Evolutionary conservation across 2,797 vertebrate genomes (phyloP), one percentile per base, ranked within the genome.

Genomic region (Sciurus vulgaris): DNA sequence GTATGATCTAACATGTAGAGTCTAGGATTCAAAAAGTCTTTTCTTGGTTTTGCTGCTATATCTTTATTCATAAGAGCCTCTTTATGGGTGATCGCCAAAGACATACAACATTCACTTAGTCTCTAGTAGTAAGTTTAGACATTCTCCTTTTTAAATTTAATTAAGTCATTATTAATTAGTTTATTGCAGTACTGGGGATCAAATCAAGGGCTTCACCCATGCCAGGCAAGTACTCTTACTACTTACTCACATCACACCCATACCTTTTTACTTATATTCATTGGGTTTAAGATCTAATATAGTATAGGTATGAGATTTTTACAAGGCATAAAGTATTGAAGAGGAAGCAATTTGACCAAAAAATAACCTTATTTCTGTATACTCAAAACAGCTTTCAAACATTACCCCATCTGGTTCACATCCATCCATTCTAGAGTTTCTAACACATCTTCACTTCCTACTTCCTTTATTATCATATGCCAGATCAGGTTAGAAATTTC

Each of bases 361-460:
- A 73, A 38, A 41, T 67, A 86, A 59, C 30, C 6, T 89, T 89
- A 41, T 5, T 83, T 47, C 35, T 63, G 49, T 77, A 28, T 38
- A 70, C 54, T 82, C 93, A 47, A 94, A 77, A 41, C 73, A 82
- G 24, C 9, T 49, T 91, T 63, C 44, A 91, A 72, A 85, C 56
- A 70, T 11, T 81, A 22, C 2, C 26, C 14, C 8, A 86, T 88
- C 12, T 78, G 41, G 65, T 33, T 17, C 74, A 83, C 3, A 51
- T 41, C 15, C 30, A 79, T 73, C 35, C 30, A 51, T 85, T 95
- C 70, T 47, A 70, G 33, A 24, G 20, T 86, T 14, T 89, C 24
- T 73, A 82, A 86, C 7, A 22, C 35, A 78, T 82, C 12, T 94
- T 76, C 47, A n/a, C 33, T 61, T 94, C 20, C 28, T 73, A 88